These are phyloP conservation scores for Baccha elongata DNA, from an alignment of 2,888 invertebrate species.

Conservation along the genomic window DNA sequence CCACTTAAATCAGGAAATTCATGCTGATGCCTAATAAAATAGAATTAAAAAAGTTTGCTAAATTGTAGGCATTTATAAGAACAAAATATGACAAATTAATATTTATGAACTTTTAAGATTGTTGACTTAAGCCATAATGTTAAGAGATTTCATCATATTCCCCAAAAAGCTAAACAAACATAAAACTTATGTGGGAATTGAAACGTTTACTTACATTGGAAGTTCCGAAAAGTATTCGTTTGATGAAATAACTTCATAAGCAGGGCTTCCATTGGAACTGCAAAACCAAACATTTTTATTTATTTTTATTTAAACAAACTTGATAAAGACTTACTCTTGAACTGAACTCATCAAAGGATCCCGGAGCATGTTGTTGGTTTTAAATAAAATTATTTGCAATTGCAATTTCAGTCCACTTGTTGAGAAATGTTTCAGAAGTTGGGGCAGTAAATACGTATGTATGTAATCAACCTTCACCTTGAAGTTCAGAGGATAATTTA, in stretches of 20 bases:
- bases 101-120: background rate
- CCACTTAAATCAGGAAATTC: slow-evolving; percentile 8
- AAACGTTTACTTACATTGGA: background rate
- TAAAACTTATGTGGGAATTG: no score
- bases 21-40: slow-evolving; percentile 6
- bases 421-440: background rate
- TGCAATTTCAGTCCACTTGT: no score
- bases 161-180: background rate
- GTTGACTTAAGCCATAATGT: background rate
- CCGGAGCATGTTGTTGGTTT: slow-evolving; percentile 4
- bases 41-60: no score
- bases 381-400: slow-evolving; percentile 9
- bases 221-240: background rate
- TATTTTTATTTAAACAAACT: background rate
- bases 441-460: no score
- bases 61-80: no score
- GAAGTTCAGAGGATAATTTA: background rate
- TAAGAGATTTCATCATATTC: slow-evolving; percentile 13
- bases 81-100: background rate
- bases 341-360: slow-evolving; percentile 9
- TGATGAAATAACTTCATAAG: background rate
- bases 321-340: background rate
- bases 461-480: slow-evolving; percentile 12
- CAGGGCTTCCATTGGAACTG: background rate
- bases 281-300: no score